phyloP scores from a whole-genome alignment of 2,888 invertebrate species.

The Chirona hameri region DNA sequence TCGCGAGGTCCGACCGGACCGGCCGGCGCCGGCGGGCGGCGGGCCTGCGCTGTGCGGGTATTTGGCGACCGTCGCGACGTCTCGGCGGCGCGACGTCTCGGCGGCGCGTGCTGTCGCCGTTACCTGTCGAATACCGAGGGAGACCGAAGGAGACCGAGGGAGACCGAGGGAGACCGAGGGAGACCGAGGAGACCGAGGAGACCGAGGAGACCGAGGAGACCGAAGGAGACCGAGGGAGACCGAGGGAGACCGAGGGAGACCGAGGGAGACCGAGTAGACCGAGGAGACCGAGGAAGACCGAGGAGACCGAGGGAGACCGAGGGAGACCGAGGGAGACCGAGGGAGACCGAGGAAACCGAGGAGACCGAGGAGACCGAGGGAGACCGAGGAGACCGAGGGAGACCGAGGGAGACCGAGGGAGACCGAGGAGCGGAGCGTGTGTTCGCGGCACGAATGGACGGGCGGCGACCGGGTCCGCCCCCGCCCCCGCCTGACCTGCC shows the following conservation, averaged over 20 bases:
- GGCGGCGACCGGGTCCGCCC: background rate
- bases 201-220: no score
- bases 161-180: background rate
- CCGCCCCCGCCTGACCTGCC: background rate
- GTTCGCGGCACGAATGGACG: background rate
- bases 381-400: no score
- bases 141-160: background rate
- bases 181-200: background rate
- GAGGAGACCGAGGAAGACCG: background rate
- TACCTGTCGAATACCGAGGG: constrained; percentile 5
- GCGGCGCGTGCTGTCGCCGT: background rate
- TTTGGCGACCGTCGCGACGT: no score
- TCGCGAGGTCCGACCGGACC: no score
- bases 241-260: background rate
- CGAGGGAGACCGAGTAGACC: no score
- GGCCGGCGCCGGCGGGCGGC: no score
- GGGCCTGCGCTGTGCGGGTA: no score
- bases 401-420: background rate
- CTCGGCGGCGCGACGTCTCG: no score
- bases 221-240: background rate
- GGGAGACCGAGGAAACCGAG: no score
- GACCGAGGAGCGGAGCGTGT: no score
- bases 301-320: background rate
- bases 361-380: background rate
- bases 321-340: background rate